These are phyloP conservation scores for Anser brachyrhynchus DNA, from an alignment of 2,113 vertebrate genomes.

Conservation along the genomic window DNA sequence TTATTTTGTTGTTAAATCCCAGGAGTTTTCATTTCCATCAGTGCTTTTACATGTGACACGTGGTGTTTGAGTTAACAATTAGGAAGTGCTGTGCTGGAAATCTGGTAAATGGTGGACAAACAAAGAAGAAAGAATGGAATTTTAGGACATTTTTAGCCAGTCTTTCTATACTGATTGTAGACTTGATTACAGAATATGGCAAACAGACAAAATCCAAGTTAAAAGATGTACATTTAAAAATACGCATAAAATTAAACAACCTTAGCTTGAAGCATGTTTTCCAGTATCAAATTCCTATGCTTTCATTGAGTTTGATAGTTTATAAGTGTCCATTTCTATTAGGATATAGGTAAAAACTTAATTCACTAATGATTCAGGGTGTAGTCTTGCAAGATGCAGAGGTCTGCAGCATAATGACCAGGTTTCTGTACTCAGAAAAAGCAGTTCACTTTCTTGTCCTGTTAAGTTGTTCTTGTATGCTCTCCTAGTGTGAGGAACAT, in stretches of 20 bases:
- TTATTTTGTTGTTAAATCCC: slow-evolving; percentile 47
- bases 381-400: background rate
- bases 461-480: background rate
- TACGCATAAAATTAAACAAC: background rate
- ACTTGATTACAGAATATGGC: background rate
- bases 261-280: background rate
- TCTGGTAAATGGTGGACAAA: background rate
- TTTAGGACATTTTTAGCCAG: background rate
- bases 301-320: background rate
- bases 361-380: background rate
- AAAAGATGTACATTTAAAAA: background rate
- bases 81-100: background rate
- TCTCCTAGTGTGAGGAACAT: background rate
- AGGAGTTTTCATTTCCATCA: slow-evolving; percentile 15
- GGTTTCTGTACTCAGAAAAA: background rate
- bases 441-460: background rate
- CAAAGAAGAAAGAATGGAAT: background rate
- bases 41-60: background rate
- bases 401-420: rapidly evolving
- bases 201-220: background rate
- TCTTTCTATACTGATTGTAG: background rate
- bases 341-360: background rate
- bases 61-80: background rate
- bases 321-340: background rate
- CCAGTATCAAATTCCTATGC: background rate